Conservation (phyloP, 1,140 invertebrate genomes). For the Pygmarrhopalites habei region DNA sequence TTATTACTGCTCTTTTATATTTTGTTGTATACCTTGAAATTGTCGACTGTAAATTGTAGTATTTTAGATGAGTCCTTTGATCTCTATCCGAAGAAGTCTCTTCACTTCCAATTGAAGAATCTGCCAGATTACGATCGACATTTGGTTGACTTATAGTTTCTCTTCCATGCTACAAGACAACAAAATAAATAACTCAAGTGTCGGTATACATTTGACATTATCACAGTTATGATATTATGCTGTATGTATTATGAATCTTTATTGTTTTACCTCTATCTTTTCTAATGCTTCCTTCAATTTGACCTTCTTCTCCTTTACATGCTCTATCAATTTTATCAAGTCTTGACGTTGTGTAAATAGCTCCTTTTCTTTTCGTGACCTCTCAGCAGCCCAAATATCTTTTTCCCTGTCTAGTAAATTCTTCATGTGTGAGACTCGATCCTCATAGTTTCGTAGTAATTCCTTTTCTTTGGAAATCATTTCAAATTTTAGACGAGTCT, state of each 20-base stretch:
- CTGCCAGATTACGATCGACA: background rate
- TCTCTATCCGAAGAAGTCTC: background rate
- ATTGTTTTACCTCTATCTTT: background rate
- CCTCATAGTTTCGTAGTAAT: conserved; percentile 26
- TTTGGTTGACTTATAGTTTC: background rate
- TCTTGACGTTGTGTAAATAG: conserved; percentile 10
- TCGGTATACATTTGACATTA: too few species aligned
- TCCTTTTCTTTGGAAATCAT: conserved; percentile 34
- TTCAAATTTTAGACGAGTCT: conserved; percentile 26
- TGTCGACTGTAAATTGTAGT: too few species aligned
- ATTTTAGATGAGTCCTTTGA: background rate
- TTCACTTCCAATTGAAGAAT: too few species aligned
- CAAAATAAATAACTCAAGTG: too few species aligned
- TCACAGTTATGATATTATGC: too few species aligned
- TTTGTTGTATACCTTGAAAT: too few species aligned
- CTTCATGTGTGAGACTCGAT: conserved; percentile 16
- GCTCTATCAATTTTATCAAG: conserved; percentile 3
- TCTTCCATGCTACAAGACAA: too few species aligned
- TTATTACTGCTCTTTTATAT: too few species aligned
- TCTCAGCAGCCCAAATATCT: conserved; percentile 21
- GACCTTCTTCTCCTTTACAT: background rate
- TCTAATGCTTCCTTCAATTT: background rate
- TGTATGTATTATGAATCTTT: too few species aligned
- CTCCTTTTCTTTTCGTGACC: conserved; percentile 25
- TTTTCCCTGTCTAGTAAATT: conserved; percentile 22